Percentiles rank a stretch among this genome's conserved stretches.
Conservation (phyloP, 2,888 invertebrate genomes). For the Lathronympha strigana region DNA sequence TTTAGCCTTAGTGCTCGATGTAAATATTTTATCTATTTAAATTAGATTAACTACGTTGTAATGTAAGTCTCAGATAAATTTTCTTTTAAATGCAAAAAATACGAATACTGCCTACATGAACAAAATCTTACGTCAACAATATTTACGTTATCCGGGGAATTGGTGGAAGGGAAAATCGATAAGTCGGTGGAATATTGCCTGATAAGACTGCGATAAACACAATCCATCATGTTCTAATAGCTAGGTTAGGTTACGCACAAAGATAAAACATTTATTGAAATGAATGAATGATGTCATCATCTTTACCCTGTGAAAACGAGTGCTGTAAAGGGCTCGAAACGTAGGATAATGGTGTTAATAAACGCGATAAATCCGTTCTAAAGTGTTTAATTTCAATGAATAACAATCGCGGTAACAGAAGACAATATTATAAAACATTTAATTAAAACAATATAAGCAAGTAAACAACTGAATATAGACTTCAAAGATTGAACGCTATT, state of each 20-base stretch:
- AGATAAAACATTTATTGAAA: conserved; percentile 19
- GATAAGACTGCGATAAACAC: conserved; percentile 25
- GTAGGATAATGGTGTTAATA: too few species aligned
- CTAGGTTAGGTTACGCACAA: conserved; percentile 10
- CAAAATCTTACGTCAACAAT: background rate
- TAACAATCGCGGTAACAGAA: too few species aligned
- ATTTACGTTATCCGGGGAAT: too few species aligned
- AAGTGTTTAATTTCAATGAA: too few species aligned
- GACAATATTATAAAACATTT: conserved; percentile 23
- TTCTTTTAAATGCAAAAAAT: background rate
- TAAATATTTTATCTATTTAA: too few species aligned
- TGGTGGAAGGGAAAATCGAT: conserved; percentile 22
- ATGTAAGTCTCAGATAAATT: too few species aligned
- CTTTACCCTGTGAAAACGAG: too few species aligned
- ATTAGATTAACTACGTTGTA: too few species aligned
- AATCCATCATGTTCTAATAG: conserved; percentile 21
- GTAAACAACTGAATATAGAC: background rate
- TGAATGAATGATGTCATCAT: too few species aligned
- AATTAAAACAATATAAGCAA: conserved; percentile 5
- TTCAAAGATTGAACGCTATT: background rate
- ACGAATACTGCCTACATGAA: background rate
- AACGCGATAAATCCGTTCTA: too few species aligned
- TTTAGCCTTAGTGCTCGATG: too few species aligned
- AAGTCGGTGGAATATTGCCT: conserved; percentile 5
- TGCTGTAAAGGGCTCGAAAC: too few species aligned